Evolutionary conservation across 2,888 invertebrate species (phyloP).

Genomic region (Drosophila nr. perissopoda): DNA sequence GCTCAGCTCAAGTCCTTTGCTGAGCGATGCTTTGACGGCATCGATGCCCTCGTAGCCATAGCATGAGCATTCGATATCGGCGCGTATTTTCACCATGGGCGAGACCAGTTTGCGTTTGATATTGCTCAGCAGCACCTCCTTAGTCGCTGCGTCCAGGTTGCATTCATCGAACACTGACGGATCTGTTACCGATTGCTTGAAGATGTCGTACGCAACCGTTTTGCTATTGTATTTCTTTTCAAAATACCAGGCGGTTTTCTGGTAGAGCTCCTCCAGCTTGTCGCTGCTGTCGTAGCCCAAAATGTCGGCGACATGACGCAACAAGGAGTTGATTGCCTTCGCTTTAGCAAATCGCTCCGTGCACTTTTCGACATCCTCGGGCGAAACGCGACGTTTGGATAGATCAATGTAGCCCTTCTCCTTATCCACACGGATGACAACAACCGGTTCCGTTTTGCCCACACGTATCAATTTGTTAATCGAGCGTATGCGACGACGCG

Average conservation of each 20-base stretch:
- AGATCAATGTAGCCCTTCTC: constrained; percentile 99
- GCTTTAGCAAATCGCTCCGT: constrained; percentile 99
- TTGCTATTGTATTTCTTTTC: constrained; percentile 98
- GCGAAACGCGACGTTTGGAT: constrained; percentile 98
- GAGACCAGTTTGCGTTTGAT: constrained; percentile 98
- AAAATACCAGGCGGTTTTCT: constrained; percentile 98
- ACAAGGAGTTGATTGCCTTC: constrained; percentile 98
- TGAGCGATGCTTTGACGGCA: constrained; percentile 97
- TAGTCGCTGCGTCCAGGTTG: constrained; percentile 95
- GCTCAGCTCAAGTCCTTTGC: constrained; percentile 94
- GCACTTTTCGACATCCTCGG: constrained; percentile 99
- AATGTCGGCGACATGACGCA: constrained; percentile 98
- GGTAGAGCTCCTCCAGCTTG: constrained; percentile 97
- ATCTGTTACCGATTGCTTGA: constrained; percentile 98
- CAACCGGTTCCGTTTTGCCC: constrained; percentile 99
- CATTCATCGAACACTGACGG: constrained; percentile 98
- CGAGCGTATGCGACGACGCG: constrained; percentile 98
- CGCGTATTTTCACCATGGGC: constrained; percentile 97
- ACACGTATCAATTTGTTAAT: constrained; percentile 99
- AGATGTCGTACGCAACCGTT: constrained; percentile 98
- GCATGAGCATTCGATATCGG: constrained; percentile 97
- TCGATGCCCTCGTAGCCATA: constrained; percentile 99
- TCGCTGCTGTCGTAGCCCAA: constrained; percentile 95
- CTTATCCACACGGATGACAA: constrained; percentile 99
- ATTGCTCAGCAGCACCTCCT: constrained; percentile 95